Percentiles rank a stretch among this genome's conserved stretches.
Evolutionary conservation across 2,113 vertebrate genomes (phyloP).

Genomic region (Anhinga anhinga): DNA sequence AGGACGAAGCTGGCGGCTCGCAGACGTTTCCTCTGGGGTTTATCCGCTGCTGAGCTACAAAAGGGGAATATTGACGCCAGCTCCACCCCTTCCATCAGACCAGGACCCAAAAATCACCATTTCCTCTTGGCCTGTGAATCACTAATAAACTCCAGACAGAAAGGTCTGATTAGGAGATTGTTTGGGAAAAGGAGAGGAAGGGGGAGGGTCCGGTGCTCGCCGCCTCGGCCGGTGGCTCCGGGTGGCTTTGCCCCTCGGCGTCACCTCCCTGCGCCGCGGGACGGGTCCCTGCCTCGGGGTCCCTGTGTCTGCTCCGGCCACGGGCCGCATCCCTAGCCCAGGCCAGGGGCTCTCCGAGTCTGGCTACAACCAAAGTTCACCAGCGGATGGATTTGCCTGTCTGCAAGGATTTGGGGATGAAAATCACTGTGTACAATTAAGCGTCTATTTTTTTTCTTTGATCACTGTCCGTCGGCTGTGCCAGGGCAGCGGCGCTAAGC

Average conservation of each 20-base stretch:
- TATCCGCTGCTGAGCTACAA: background rate
- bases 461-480: background rate
- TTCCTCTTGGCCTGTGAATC: conserved; percentile 67
- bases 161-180: conserved; percentile 65
- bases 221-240: background rate
- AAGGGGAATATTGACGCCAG: background rate
- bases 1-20: background rate
- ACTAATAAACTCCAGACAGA: conserved; percentile 71
- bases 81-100: conserved; percentile 21
- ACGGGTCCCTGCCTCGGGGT: background rate
- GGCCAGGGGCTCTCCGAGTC: background rate
- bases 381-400: background rate
- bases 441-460: accelerated
- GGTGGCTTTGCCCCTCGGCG: background rate
- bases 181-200: conserved; percentile 61
- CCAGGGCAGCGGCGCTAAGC: accelerated
- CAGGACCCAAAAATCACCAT: conserved; percentile 34
- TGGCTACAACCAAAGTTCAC: background rate
- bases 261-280: background rate
- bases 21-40: background rate
- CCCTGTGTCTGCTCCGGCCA: background rate
- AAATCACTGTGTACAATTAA: accelerated
- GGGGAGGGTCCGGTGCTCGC: background rate
- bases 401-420: background rate
- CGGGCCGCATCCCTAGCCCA: accelerated